Evolutionary conservation across 2,113 vertebrate species (phyloP), one percentile per base, ranked within the genome.

Genomic region (Entelurus aequoreus): DNA sequence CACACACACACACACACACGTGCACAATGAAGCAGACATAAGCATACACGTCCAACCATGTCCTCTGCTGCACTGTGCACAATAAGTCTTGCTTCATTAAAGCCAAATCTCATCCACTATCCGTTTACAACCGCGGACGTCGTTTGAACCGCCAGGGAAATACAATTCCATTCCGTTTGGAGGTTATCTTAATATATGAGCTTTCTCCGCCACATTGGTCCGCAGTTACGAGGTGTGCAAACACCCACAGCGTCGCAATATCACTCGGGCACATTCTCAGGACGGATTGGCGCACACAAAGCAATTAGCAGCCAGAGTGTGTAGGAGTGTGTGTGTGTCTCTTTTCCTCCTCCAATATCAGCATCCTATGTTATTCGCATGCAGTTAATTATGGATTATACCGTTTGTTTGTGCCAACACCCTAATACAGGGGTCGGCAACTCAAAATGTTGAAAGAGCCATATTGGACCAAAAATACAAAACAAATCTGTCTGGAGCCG

Each of bases 51-150:
- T 21, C 69, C 67, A 75, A 67, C 53, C 61, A 10, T 71, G 65
- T 68, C 69, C 66, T 83, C 71, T 69, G 81, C 72, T 79, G 72
- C 80, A 48, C 69, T 79, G 87, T 59, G 82, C 79, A 78, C 86
- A 89, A 87, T 88, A 87, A 85, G 84, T 88, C 82, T 83, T 86
- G 88, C 82, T 88, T 90, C 88, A 90, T 90, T 90, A 90, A 88
- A 88, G 84, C 81, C 75, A 85, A 84, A 88, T 86, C 84, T 90
- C 86, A 88, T 88, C 87, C 85, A 62, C 84, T 84, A 87, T 88
- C 85, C 83, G 76, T 83, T 85, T 86, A 83, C 86, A 86, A 83
- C 76, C 88, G 84, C 84, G 87, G 81, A 84, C 86, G 85, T 83
- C 84, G 61, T 85, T 85, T 84, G 76, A 88, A 85, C 86, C 88